Evolutionary conservation across 1,140 invertebrate species (phyloP), one percentile per base, ranked within the genome.

Genomic region (Stegodyphus dumicola): DNA sequence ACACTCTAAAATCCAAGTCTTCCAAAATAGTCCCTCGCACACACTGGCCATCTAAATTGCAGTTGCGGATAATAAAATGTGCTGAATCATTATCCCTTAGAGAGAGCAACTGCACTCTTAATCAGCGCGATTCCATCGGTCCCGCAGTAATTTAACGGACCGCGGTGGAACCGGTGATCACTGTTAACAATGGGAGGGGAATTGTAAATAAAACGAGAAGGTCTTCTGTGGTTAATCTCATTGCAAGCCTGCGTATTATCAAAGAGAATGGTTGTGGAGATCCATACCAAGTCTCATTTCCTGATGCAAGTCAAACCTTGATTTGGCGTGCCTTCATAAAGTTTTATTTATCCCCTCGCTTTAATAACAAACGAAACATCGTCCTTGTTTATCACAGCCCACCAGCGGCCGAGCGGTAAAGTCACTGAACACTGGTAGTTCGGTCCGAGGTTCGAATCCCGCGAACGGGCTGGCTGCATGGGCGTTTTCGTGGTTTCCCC

Each of bases 81-180:
- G 64, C 64, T 48, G 64, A 73, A 78, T 78, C 77, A 78, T 78
- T 78, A 78, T 78, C 48, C 77, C 77, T 53, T 5, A n/a, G 77
- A 78, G 77, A 69, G 17, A n/a, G n/a, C n/a, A n/a, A 33, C 77
- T 6, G 66, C 51, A 64, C 48, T 67, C 77, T 78, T 78, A 78
- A 78, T 78, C 77, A 78, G 77, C 48, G 77, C 51, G 52, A 78
- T 67, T 78, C 51, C 60, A 77, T 64, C 56, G 60, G 56, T 33
- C 33, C 33, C 33, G 3, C 33, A 33, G 33, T 33, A 33, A 48
- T 56, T 77, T 49, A 77, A 65, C 64, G 52, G 52, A 69, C 33
- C 66, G 64, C 33, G 9, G 53, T 17, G 75, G 64, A 77, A 66
- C 56, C 56, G 56, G 56, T 11, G 15, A 60, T 33, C 33, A 60